Conservation (phyloP, 2,888 invertebrate genomes). For the Heliconius ethilla region DNA sequence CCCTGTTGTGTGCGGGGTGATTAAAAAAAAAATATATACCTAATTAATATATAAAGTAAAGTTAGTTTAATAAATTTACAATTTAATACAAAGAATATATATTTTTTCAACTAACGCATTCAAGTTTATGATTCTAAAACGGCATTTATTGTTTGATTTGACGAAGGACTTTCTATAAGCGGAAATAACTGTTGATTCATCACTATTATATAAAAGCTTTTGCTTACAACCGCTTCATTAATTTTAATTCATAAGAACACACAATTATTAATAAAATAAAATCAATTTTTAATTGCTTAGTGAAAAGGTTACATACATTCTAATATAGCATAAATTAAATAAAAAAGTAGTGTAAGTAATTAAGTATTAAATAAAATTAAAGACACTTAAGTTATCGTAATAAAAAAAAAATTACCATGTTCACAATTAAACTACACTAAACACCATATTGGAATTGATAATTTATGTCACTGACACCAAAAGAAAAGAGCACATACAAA, state of each 20-base stretch:
- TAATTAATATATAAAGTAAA: no score
- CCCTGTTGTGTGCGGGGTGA: no score
- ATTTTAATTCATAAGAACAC: neutral
- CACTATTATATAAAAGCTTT: conserved; percentile 19
- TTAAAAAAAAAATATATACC: no score
- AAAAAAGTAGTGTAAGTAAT: neutral
- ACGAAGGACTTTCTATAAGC: conserved; percentile 39
- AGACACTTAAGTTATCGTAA: neutral
- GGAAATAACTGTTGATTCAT: conserved; percentile 30
- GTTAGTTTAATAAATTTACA: no score
- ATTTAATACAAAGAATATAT: no score
- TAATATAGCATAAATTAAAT: neutral
- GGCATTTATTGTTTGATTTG: conserved; percentile 27
- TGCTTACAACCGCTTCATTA: neutral
- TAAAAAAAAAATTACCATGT: conserved; percentile 19
- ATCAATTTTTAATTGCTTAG: neutral
- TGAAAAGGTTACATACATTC: neutral
- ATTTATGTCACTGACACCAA: conserved; percentile 36
- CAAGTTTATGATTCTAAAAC: neutral
- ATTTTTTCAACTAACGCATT: no score
- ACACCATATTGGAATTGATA: conserved; percentile 12
- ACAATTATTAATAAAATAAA: neutral
- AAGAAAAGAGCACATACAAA: conserved; percentile 15
- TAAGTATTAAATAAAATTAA: neutral
- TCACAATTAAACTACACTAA: conserved; percentile 6